A percentile compares a stretch with the other conserved stretches of the same genome.
Evolutionary conservation across 2,797 vertebrate genomes (phyloP).

Genomic region (Paguma larvata): DNA sequence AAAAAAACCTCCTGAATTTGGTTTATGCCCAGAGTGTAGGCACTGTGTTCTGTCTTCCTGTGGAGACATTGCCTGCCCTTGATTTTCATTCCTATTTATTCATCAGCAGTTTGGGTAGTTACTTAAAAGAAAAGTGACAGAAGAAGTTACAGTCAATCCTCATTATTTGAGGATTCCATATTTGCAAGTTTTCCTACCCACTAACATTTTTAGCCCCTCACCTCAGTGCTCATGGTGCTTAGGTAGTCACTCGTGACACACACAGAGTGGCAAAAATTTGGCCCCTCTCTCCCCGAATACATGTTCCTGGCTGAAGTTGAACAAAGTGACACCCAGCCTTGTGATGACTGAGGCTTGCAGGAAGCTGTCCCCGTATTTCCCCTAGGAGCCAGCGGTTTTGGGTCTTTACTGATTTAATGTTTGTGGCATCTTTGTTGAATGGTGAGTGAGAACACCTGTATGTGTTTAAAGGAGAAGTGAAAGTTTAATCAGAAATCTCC

Average conservation of each 20-base stretch:
- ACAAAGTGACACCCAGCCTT: neutral
- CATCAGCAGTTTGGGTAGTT: neutral
- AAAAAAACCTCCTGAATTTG: neutral
- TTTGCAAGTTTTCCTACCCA: neutral
- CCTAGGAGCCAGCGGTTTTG: neutral
- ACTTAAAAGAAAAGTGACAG: neutral
- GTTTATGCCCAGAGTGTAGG: neutral
- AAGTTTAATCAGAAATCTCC: neutral
- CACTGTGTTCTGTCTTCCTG: neutral
- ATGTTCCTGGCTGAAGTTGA: neutral
- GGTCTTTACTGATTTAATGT: neutral
- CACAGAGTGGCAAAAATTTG: neutral
- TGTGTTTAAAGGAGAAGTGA: neutral
- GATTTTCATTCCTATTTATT: neutral
- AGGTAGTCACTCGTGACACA: neutral
- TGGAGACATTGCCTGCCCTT: neutral
- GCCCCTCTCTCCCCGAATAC: neutral
- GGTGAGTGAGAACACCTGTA: too few species aligned
- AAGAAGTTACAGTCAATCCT: neutral
- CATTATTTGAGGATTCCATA: neutral
- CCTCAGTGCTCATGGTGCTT: neutral
- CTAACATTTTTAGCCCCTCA: neutral
- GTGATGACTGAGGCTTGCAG: neutral
- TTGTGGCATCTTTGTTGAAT: neutral
- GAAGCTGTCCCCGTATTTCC: neutral